Conservation (phyloP, 2,888 invertebrate genomes). For the Conchocele bisecta region DNA sequence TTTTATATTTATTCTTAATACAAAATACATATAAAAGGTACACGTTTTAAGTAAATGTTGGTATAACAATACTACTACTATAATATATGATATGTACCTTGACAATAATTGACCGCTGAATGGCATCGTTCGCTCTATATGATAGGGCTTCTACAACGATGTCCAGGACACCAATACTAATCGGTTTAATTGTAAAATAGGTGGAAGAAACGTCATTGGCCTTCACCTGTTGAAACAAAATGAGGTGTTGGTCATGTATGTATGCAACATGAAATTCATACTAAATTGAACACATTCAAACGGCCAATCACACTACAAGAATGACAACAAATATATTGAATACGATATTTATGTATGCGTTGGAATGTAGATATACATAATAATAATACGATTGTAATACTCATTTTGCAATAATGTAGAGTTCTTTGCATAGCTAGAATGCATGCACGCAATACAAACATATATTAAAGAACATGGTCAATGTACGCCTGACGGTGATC, state of each 20-base stretch:
- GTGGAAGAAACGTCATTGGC: conserved; percentile 28
- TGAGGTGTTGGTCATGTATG: too few species aligned
- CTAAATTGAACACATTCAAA: too few species aligned
- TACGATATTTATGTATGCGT: not conserved
- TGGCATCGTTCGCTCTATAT: conserved; percentile 32
- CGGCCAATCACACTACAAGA: too few species aligned
- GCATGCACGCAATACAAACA: too few species aligned
- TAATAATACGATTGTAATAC: not conserved
- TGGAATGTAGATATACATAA: not conserved
- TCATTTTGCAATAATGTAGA: too few species aligned
- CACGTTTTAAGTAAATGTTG: not conserved
- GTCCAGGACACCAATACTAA: conserved; percentile 33
- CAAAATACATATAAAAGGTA: not conserved
- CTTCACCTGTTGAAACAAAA: too few species aligned
- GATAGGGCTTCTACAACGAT: conserved; percentile 36
- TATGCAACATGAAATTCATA: too few species aligned
- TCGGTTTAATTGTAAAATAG: conserved; percentile 34
- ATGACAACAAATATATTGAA: not conserved
- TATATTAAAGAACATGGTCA: too few species aligned
- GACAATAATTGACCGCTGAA: conserved; percentile 33
- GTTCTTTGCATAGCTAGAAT: too few species aligned
- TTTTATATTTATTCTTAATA: too few species aligned
- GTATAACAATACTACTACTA: not conserved
- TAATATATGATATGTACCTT: conserved; percentile 25
- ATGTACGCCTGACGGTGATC: too few species aligned